Evolutionary conservation across 2,888 invertebrate genomes (phyloP).

Genomic region (Eustalomyia histrio): DNA sequence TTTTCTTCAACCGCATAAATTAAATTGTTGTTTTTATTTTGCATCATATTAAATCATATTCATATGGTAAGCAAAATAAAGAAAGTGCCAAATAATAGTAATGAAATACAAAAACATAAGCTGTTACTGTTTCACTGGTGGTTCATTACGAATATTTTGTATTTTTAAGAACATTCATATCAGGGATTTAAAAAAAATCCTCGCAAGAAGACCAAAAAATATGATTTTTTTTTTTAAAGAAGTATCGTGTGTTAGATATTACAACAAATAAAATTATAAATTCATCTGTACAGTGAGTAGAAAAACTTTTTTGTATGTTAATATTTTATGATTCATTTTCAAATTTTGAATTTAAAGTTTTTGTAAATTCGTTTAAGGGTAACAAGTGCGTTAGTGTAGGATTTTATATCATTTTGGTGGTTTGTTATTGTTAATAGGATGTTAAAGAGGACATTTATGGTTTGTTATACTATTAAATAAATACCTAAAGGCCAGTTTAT

Average conservation of each 20-base stretch:
- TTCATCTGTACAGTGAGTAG: constrained; percentile 48
- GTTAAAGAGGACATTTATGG: constrained; percentile 65
- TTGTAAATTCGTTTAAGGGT: constrained; percentile 21
- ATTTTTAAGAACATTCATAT: constrained; percentile 47
- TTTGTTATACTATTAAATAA: constrained; percentile 65
- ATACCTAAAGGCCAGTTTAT: constrained; percentile 63
- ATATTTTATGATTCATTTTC: constrained; percentile 58
- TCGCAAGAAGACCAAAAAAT: background rate
- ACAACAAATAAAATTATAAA: constrained; percentile 60
- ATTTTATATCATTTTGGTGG: constrained; percentile 23
- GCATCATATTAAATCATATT: constrained; percentile 41
- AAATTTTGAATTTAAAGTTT: constrained; percentile 44
- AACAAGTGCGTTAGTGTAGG: constrained; percentile 50
- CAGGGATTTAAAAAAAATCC: constrained; percentile 25
- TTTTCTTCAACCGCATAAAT: background rate
- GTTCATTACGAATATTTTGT: constrained; percentile 16
- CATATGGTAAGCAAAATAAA: constrained; percentile 22
- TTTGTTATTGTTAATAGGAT: constrained; percentile 55
- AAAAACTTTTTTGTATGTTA: constrained; percentile 33
- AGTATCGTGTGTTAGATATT: constrained; percentile 55
- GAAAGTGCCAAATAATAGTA: constrained; percentile 32
- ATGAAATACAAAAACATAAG: constrained; percentile 53
- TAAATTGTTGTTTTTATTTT: constrained; percentile 6
- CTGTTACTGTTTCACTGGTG: constrained; percentile 35
- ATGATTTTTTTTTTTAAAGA: background rate